Base-by-base conservation (phyloP, 2,797 vertebrate genomes). In the Paguma larvata region DNA sequence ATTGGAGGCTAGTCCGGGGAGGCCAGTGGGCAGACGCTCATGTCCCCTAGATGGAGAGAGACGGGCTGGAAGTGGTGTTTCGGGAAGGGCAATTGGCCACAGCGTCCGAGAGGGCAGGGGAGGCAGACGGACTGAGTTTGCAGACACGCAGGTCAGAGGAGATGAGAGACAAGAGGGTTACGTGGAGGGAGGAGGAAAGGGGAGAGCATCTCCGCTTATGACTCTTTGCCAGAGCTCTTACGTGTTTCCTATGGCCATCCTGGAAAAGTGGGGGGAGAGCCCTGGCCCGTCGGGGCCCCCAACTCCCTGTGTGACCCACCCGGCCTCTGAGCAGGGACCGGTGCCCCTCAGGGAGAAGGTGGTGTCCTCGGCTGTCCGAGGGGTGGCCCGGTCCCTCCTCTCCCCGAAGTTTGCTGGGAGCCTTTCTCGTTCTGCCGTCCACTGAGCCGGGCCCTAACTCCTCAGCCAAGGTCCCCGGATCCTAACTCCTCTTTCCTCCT, bases 91-190 rank as follows among this genome's bases (percentile, higher is more conserved):
- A 3, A 6, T 48, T 41, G 34, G 12, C 75, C 30, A 12, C 1
- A 0, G 0, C 21, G 67, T n/a, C 18, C 13, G 2, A 41, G 15
- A 27, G 34, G 19, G 8, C 3, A 8, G 21, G 13, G 48, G 10
- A 56, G 51, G 11, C 0, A 0, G 34, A 6, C n/a, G 32, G 38
- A 9, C 25, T 0, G 11, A 34, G 25, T 38, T 41, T 25, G 46
- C 73, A 44, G 51, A 78, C n/a, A 12, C 14, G 11, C 3, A 5
- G 27, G 11, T 16, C 87, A 67, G 84, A 38, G 75, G 84, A 34
- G 25, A 12, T 6, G 15, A 19, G 67, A 38, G 21, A 78, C 0
- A 1, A 53, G 27, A 0, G 59, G 34, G 25, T 1, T 3, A 19
- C 14, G 46, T n/a, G 12, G 78, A 51, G 44, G 78, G 12, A 68